Evolutionary conservation across 1,140 invertebrate species (phyloP).

Genomic region (Ganaspis sp.): DNA sequence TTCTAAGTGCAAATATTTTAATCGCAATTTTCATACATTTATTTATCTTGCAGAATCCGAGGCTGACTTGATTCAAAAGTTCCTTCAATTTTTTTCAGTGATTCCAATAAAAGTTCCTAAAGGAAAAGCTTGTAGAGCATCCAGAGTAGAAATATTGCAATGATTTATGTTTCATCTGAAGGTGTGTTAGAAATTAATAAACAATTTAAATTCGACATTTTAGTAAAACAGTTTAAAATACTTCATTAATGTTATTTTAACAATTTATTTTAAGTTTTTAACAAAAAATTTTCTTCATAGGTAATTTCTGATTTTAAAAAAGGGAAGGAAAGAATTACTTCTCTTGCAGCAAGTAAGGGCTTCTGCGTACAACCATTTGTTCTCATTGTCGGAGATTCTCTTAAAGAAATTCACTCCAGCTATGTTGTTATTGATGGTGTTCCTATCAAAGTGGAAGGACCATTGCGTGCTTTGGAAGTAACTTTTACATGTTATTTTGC

Average conservation of each 20-base stretch:
- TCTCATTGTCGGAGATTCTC: neutral
- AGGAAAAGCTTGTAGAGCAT: conserved; percentile 20
- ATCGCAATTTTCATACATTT: neutral
- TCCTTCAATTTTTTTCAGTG: too few relatives aligned
- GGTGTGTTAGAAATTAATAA: neutral
- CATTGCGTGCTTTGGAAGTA: neutral
- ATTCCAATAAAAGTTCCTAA: neutral
- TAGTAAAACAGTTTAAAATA: too few relatives aligned
- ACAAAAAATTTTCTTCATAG: neutral
- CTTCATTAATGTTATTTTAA: too few relatives aligned
- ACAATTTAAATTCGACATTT: neutral
- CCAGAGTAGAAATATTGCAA: neutral
- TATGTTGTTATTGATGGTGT: conserved; percentile 33
- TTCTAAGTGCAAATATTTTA: too few relatives aligned
- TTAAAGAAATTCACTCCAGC: neutral
- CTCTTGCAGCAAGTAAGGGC: neutral
- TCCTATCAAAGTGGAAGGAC: neutral
- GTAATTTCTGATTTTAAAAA: neutral
- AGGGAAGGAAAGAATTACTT: neutral
- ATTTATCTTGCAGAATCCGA: neutral
- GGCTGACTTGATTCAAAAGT: too few relatives aligned
- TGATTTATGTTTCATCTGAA: conserved; percentile 4
- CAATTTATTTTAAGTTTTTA: too few relatives aligned
- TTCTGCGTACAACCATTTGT: conserved; percentile 24
- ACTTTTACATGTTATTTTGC: neutral